Evolutionary conservation across 2,888 invertebrate species (phyloP).

Genomic region (Rotaria sp.): DNA sequence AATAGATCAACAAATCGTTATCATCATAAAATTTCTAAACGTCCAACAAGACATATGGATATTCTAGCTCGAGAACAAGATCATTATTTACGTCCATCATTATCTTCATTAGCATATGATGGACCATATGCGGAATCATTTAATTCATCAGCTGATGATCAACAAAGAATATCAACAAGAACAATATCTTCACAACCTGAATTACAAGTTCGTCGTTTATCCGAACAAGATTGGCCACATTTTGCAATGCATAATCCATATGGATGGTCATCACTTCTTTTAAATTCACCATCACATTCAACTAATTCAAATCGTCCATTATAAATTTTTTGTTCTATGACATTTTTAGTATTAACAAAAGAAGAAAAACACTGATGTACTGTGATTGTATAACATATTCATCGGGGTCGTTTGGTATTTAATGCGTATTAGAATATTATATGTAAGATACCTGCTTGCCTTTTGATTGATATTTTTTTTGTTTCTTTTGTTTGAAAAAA

Average conservation of each 20-base stretch:
- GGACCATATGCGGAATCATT: not conserved
- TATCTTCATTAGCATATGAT: not conserved
- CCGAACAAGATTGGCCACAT: constrained; percentile 4
- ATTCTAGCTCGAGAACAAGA: not conserved
- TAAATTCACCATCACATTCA: not conserved
- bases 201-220: constrained; percentile 25
- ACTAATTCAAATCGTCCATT: not conserved
- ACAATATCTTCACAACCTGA: not conserved
- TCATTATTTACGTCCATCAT: constrained; percentile 25
- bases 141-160: not conserved
- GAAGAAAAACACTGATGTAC: not conserved
- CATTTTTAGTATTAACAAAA: not conserved
- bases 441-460: not conserved
- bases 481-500: not conserved
- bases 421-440: not conserved
- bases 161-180: not conserved
- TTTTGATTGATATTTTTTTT: not conserved
- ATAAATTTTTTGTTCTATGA: not conserved
- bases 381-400: not conserved
- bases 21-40: not conserved
- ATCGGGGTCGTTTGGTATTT: too few species aligned
- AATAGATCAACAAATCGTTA: not conserved
- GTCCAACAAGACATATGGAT: not conserved
- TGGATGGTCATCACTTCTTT: not conserved
- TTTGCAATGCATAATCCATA: not conserved